Evolutionary conservation across 2,888 invertebrate species (phyloP), one percentile per base, ranked within the genome.

Genomic region (Drosophila meridionalis): DNA sequence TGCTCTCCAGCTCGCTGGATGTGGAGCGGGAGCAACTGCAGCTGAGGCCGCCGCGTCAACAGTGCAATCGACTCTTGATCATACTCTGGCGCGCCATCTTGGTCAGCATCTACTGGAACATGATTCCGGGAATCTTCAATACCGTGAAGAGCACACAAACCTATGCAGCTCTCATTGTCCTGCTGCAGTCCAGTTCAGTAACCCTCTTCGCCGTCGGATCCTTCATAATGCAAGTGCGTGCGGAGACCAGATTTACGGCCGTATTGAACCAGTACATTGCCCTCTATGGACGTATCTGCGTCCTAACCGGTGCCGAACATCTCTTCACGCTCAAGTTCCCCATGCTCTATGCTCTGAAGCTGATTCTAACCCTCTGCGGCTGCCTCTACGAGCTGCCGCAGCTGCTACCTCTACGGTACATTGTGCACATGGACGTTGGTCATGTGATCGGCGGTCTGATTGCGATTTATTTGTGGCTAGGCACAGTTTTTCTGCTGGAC

Each of bases 401-500:
- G 11, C 47, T 91, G 36, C 43, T 75, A 28, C 36, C 63, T 32
- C 11, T 43, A 20, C 36, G 48, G 2, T 11, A 63, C 12, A 34
- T 78, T 2, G 0, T 30, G 0, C n/a, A 32, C 0, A 1, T 60
- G 28, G 42, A 73, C 14, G 9, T 64, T 0, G 1, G 8, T 0
- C 56, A 34, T 0, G 8, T 50, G 2, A 26, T 77, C 6, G 36
- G 61, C 3, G 75, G 65, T 0, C 4, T 72, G 8, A 53, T 82
- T 32, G 86, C 85, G 56, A 70, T 82, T 0, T 91, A 87, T 63
- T 66, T 90, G 67, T 91, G 91, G 91, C 47, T 91, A 61, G 89
- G 90, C 58, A 88, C 86, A 0, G 76, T 91, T 36, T 84, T 82
- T 30, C 73, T 86, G 11, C 61, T 91, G 78, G 91, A 91, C 30